Percentiles rank a stretch among this genome's conserved stretches.
phyloP scores from a whole-genome alignment of 2,888 invertebrate genomes.

The Julus scandinavius region DNA sequence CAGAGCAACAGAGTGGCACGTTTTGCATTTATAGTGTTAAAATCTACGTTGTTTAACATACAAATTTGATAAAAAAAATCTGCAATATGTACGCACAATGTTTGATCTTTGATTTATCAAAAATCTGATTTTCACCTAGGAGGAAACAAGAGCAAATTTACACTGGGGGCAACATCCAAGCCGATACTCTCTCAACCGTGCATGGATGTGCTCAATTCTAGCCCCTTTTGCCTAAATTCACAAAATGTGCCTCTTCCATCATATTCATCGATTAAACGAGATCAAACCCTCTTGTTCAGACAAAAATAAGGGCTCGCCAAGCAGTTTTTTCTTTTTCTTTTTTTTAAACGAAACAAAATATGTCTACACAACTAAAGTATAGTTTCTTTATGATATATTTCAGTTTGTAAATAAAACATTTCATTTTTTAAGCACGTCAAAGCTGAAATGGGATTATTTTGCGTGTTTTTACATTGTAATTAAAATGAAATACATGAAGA shows the following conservation, averaged over 20 bases:
- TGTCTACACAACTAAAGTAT: too few species aligned
- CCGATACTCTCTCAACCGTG: background rate
- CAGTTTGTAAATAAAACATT: too few species aligned
- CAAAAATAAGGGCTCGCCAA: background rate
- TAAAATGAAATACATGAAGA: too few species aligned
- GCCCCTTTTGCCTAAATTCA: background rate
- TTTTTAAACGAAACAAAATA: too few species aligned
- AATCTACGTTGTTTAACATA: background rate
- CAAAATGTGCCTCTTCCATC: background rate
- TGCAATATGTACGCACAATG: slow-evolving; percentile 21
- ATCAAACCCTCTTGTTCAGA: background rate
- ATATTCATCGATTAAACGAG: background rate
- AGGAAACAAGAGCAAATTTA: slow-evolving; percentile 33
- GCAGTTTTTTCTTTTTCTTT: too few species aligned
- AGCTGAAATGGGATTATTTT: too few species aligned
- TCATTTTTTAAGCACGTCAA: too few species aligned
- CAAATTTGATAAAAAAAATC: slow-evolving; percentile 28
- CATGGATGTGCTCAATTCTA: background rate
- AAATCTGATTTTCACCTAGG: background rate
- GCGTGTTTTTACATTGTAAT: too few species aligned
- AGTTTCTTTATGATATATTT: too few species aligned
- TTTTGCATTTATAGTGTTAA: background rate
- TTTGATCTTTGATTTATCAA: slow-evolving; percentile 31
- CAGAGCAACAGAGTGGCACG: background rate
- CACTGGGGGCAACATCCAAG: background rate